Conservation (phyloP, 2,113 vertebrate genomes). For the Trinectes maculatus region DNA sequence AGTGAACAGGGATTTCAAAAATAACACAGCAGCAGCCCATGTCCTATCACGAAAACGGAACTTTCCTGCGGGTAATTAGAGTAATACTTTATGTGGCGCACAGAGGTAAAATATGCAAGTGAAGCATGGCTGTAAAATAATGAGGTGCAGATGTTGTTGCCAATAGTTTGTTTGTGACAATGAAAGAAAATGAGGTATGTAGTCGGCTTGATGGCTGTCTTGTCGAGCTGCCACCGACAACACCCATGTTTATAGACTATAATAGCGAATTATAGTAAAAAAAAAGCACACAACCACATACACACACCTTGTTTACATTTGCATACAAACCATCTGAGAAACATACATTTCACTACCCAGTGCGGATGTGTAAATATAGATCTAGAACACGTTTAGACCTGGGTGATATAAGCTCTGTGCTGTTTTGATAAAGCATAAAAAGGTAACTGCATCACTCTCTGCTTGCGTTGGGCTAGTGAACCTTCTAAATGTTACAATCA, state of each 20-base stretch:
- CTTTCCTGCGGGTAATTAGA: slow-evolving; percentile 24
- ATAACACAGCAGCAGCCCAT: slow-evolving; percentile 3
- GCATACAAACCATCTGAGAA: not conserved
- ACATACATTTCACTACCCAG: not conserved
- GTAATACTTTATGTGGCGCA: not conserved
- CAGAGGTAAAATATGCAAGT: not conserved
- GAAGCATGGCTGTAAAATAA: slow-evolving; percentile 45
- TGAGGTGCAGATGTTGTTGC: slow-evolving; percentile 27
- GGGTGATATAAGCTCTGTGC: not conserved
- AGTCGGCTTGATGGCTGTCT: slow-evolving; percentile 6
- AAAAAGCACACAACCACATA: not conserved
- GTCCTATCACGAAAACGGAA: not conserved
- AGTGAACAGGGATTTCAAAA: slow-evolving; percentile 23
- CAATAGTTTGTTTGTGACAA: slow-evolving; percentile 22
- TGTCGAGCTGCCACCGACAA: slow-evolving; percentile 13
- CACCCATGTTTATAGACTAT: not conserved
- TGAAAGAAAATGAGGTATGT: slow-evolving; percentile 12
- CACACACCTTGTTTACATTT: not conserved
- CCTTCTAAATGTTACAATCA: not conserved
- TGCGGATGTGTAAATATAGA: not conserved
- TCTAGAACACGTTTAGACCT: not conserved
- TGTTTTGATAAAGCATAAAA: not conserved
- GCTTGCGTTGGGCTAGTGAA: not conserved
- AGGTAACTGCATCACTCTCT: not conserved
- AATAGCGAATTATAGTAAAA: not conserved